A percentile compares a stretch with the other conserved stretches of the same genome.
phyloP scores from a whole-genome alignment of 2,797 vertebrate species.

The Anas bahamensis region DNA sequence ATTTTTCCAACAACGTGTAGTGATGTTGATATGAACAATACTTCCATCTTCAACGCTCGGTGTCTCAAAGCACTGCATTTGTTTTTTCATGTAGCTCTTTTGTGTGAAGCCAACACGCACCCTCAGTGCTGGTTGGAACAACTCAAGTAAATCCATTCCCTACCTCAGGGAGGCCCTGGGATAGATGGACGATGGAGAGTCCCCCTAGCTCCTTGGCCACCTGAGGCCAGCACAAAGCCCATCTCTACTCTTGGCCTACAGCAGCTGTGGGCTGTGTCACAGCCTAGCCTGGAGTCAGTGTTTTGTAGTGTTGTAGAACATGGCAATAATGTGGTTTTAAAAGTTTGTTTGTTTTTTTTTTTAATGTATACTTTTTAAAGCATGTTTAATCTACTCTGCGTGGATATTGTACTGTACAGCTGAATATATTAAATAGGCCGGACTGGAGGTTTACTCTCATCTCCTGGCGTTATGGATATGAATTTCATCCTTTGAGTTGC shows the following conservation, averaged over 20 bases:
- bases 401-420: neutral
- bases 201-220: neutral
- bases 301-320: neutral
- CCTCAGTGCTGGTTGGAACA: neutral
- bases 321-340: neutral
- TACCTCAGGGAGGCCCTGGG: neutral
- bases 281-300: neutral
- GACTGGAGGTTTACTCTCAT: neutral
- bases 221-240: neutral
- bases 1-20: neutral
- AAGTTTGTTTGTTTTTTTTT: neutral
- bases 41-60: rapidly evolving
- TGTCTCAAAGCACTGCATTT: neutral
- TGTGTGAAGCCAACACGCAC: neutral
- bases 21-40: neutral
- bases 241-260: neutral
- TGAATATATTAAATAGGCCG: neutral
- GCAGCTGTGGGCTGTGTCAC: neutral
- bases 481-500: slow-evolving; percentile 14
- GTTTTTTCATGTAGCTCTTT: neutral
- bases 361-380: neutral
- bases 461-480: neutral
- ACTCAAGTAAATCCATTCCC: neutral
- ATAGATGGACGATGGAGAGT: neutral
- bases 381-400: neutral